A percentile compares a stretch with the other conserved stretches of the same genome.
Conservation (phyloP, 1,140 invertebrate genomes). For the Camponotus vicinus region DNA sequence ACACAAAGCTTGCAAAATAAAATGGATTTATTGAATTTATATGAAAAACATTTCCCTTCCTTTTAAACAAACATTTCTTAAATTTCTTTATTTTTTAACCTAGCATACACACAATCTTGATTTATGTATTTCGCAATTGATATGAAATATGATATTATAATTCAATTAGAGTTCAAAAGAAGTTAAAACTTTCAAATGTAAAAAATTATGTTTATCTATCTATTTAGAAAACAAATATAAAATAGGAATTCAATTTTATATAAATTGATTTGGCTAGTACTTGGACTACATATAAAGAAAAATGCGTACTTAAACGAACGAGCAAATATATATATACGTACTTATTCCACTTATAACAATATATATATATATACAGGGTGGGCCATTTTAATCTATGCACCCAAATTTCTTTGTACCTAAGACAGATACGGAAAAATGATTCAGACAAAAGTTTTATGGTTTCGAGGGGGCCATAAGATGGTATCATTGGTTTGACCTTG, state of each 20-base stretch:
- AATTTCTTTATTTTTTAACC: not conserved
- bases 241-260: constrained; percentile 46
- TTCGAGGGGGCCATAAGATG: no score
- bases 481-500: no score
- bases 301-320: constrained; percentile 56
- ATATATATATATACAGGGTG: constrained; percentile 12
- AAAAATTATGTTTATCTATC: constrained; percentile 28
- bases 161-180: constrained; percentile 5
- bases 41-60: not conserved
- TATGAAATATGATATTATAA: not conserved
- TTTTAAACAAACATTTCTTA: not conserved
- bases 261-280: constrained; percentile 37
- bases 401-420: no score
- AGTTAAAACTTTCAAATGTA: constrained; percentile 12
- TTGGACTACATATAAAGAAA: constrained; percentile 47
- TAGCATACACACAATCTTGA: not conserved
- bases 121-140: not conserved
- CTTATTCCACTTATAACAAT: no score
- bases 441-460: no score
- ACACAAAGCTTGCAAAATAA: constrained; percentile 1
- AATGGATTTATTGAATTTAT: constrained; percentile 28
- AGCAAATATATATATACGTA: constrained; percentile 21
- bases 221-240: constrained; percentile 46
- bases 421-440: no score
- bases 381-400: no score